Percentiles rank a stretch among this genome's conserved stretches.
Evolutionary conservation across 1,140 invertebrate genomes (phyloP).

Genomic region (Rhagoletis zephyria): DNA sequence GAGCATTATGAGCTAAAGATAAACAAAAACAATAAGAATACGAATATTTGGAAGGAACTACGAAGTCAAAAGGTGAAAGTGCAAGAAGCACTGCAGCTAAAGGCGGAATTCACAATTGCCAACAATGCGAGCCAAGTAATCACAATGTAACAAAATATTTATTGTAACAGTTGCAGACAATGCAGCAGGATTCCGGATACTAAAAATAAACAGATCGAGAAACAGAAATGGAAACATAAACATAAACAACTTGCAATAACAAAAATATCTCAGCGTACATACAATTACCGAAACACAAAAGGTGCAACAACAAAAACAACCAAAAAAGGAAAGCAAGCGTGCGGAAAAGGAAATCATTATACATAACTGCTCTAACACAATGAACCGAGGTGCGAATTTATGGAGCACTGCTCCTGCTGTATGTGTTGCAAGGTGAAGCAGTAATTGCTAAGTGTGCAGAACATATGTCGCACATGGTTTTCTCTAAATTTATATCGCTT

Average conservation of each 20-base stretch:
- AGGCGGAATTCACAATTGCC: background rate
- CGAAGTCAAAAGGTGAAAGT: background rate
- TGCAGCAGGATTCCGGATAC: background rate
- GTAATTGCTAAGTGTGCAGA: conserved; percentile 8
- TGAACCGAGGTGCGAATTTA: conserved; percentile 21
- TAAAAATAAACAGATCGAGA: background rate
- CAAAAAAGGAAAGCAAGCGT: background rate
- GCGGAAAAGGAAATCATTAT: background rate
- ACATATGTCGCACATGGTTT: background rate
- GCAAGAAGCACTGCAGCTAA: background rate
- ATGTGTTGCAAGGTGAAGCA: conserved; percentile 1
- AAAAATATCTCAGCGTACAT: background rate
- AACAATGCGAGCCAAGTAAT: background rate
- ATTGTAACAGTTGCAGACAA: background rate
- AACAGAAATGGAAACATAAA: background rate
- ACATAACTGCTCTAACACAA: background rate
- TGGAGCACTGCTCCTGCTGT: background rate
- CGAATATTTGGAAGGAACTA: background rate
- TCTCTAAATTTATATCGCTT: too few relatives aligned
- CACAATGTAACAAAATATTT: background rate
- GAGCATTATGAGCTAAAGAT: background rate
- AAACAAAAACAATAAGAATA: background rate
- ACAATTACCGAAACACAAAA: conserved; percentile 23
- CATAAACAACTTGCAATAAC: conserved; percentile 3
- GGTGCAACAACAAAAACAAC: conserved; percentile 24